Base-by-base conservation (phyloP, 2,797 vertebrate species). In the Eupleurogrammus muticus region DNA sequence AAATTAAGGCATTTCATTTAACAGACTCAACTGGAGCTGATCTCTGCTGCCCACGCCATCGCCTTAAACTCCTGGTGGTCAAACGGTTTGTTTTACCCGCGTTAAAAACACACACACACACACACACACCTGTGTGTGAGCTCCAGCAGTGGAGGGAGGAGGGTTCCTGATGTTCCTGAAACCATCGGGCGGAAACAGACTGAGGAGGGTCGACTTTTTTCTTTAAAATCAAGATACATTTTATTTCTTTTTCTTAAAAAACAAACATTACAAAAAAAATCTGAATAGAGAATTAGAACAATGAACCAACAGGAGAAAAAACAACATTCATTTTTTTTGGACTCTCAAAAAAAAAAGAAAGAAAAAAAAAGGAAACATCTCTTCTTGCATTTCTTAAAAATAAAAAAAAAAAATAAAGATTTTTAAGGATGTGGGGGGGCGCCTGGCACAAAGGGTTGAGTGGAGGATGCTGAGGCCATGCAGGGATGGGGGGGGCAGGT, bases 171-270 rank as follows among this genome's bases (percentile, higher is more conserved):
- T 66, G 52, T 44, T 44, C 40, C 63, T 73, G 75, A 28, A 28
- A 77, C 80, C 79, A 58, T 59, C 70, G 64, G 70, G 44, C 70
- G 83, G 79, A 90, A n/a, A 92, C 88, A 94, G 87, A 94, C 77
- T 85, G 68, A 82, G 88, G 90, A 77, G 83, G 86, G 72, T 77
- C 88, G 5, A 80, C 71, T 71, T 79, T 85, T 90, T 89, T 93
- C 87, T 94, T 95, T 94, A 92, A 95, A 94, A 95, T 93, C 93
- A 95, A 92, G 92, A 94, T 94, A 95, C 92, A 94, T 94, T 95
- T 95, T 94, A 92, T 93, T 94, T 91, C 75, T 91, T 94, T 94
- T 93, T 90, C 28, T 92, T 94, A 94, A 95, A 94, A 94, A 95
- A 94, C 89, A 94, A 94, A 94, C 93, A 93, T 93, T 93, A 95